Base-by-base conservation (phyloP, 2,888 invertebrate species). In the Cephonodes hylas region DNA sequence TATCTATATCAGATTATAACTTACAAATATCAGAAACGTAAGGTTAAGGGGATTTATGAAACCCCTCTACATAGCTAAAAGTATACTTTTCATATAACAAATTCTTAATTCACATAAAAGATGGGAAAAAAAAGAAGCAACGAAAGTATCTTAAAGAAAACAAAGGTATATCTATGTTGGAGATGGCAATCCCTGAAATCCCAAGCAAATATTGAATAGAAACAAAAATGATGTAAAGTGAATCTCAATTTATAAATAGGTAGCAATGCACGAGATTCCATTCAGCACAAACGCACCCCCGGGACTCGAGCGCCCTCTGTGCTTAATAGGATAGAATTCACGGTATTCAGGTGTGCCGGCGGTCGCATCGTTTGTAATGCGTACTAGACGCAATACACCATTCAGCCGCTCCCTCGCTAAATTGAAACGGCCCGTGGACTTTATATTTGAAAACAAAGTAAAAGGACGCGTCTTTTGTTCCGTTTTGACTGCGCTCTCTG, bases 301-400 rank as follows among this genome's bases (percentile, higher is more conserved):
- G 76, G 71, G 81, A 74, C 66, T 64, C 66, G 72, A 75, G 65
- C 72, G 62, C 57, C 65, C 70, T 72, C 64, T 62, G 65, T 68
- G 70, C 72, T 75, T 80, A 81, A 81, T 81, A 74, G 76, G 74
- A 78, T 79, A 72, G 71, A 75, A 78, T 80, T 74, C 76, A 66
- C 71, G 63, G 74, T 74, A 78, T 80, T 80, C 80, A 81, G 75
- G 75, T 79, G 75, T 72, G 66, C 71, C 59, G 65, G 66, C 61
- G 65, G 63, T 66, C 62, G 64, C 64, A 60, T 64, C 58, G 63
- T 68, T 70, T 64, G 64, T 68, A 67, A 67, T 65, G 68, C 62
- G 60, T 61, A 65, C 62, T 65, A 66, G 46, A 66, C 67, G 67
- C 48, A 70, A 77, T 71, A 69, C 65, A 67, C 64, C 67, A 71